Conservation (phyloP, 2,888 invertebrate species). For the Venustoraphidia nigricollis region DNA sequence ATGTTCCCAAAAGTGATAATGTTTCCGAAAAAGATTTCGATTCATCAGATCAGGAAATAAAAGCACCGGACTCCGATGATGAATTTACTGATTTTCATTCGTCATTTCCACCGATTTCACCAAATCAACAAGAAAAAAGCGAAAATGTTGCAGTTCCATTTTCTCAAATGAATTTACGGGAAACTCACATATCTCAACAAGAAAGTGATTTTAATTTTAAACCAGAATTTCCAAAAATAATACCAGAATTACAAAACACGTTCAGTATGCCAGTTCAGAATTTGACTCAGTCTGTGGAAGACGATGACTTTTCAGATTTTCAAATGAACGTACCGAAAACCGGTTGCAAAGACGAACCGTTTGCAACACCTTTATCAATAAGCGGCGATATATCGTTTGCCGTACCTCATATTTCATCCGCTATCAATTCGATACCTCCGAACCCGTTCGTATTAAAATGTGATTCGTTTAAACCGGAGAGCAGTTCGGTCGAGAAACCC, state of each 20-base stretch:
- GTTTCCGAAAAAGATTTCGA: background rate
- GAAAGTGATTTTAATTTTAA: constrained; percentile 2
- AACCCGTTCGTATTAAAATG: constrained; percentile 4
- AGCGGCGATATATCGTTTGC: background rate
- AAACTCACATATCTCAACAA: constrained; percentile 23
- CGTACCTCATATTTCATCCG: constrained; percentile 9
- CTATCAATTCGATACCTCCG: constrained; percentile 11
- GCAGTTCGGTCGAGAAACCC: background rate
- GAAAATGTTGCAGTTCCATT: constrained; percentile 5
- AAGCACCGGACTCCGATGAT: constrained; percentile 19
- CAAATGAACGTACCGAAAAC: constrained; percentile 18
- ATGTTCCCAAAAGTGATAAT: background rate
- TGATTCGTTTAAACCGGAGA: constrained; percentile 3
- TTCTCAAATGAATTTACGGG: constrained; percentile 17
- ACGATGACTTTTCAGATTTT: constrained; percentile 28
- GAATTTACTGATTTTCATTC: constrained; percentile 34
- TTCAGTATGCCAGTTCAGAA: no score
- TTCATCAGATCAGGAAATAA: no score
- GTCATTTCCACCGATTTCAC: constrained; percentile 13
- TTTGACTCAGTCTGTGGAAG: constrained; percentile 9
- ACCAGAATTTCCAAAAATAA: no score
- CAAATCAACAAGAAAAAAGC: constrained; percentile 5
- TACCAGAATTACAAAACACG: no score
- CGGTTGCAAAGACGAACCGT: background rate
- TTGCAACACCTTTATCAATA: constrained; percentile 5